Base-by-base conservation (phyloP, 1,140 invertebrate genomes). In the Sitodiplosis mosellana region DNA sequence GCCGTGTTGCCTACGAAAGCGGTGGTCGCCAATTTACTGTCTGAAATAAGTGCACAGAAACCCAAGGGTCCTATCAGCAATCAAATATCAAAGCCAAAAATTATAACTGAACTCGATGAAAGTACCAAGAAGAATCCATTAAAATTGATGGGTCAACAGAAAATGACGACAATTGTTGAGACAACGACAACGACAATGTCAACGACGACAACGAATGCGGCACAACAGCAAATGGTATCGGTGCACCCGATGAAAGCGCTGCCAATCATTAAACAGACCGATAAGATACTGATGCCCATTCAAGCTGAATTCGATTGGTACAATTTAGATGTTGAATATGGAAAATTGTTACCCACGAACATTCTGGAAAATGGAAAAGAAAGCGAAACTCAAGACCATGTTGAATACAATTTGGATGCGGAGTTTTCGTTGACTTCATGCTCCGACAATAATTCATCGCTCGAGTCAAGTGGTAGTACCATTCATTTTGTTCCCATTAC, bases 281-380 rank as follows among this genome's bases (percentile, higher is more conserved):
- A 27, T 27, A 27, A 27, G 27, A 27, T 27, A 27, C 10, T 27
- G 27, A 41, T 52, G 3, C 58, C 60, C 0, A 49, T 64, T 7
- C 59, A 63, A 45, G 59, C 59, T 2, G 61, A 64, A 45, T 64
- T 64, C 22, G 61, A 64, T 50, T 63, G 60, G 61, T 64, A 64
- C 47, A 64, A 64, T 52, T 52, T 64, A 40, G 61, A 64, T 51
- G 60, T 51, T n/a, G 61, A 64, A 48, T 64, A 59, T 50, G 59
- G 61, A n/a, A 54, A 50, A 45, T 51, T 48, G 46, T 33, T 33
- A 33, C 53, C 40, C 22, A 47, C 49, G 11, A 40, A 40, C 19
- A 50, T 49, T 34, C 40, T 52, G 11, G 21, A 37, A 38, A 22
- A 37, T 36, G 46, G 18, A 2, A 46, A 37, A 17, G 11, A n/a